phyloP scores from a whole-genome alignment of 2,797 vertebrate genomes.

The Alfaro cultratus region DNA sequence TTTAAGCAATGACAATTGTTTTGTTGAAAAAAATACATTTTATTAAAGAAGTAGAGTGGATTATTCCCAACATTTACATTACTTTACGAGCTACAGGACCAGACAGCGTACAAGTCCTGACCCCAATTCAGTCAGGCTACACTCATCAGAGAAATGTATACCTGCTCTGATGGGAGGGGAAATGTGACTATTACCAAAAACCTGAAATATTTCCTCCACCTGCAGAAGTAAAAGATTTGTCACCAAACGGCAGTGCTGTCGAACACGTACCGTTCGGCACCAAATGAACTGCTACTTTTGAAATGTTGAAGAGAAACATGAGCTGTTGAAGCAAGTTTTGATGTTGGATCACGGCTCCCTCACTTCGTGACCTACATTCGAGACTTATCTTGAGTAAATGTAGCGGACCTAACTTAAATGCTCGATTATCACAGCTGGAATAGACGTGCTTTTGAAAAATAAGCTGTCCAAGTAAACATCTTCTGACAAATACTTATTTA shows the following conservation, averaged over 20 bases:
- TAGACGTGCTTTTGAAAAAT: conserved; percentile 34
- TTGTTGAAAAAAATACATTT: conserved; percentile 53
- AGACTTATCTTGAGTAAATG: not conserved
- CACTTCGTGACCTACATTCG: conserved; percentile 1
- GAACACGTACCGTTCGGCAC: not conserved
- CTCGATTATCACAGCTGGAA: conserved; percentile 5
- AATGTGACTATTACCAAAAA: not conserved
- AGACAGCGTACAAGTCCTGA: conserved; percentile 21
- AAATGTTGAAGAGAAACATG: not conserved
- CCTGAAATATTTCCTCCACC: not conserved
- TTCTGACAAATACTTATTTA: conserved; percentile 31
- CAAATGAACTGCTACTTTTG: not conserved
- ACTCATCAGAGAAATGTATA: not conserved
- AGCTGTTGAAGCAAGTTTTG: not conserved
- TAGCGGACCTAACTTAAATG: conserved; percentile 13
- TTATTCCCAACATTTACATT: conserved; percentile 70
- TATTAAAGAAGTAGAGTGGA: conserved; percentile 73
- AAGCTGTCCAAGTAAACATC: conserved; percentile 24
- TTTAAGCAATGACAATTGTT: not conserved
- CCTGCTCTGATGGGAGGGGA: not conserved
- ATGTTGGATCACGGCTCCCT: not conserved
- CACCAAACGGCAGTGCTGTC: not conserved
- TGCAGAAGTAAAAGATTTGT: not conserved
- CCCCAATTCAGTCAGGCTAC: conserved; percentile 19
- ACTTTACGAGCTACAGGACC: conserved; percentile 60